A percentile compares a stretch with the other conserved stretches of the same genome.
Conservation (phyloP, 2,113 vertebrate species). For the Salminus brasiliensis region DNA sequence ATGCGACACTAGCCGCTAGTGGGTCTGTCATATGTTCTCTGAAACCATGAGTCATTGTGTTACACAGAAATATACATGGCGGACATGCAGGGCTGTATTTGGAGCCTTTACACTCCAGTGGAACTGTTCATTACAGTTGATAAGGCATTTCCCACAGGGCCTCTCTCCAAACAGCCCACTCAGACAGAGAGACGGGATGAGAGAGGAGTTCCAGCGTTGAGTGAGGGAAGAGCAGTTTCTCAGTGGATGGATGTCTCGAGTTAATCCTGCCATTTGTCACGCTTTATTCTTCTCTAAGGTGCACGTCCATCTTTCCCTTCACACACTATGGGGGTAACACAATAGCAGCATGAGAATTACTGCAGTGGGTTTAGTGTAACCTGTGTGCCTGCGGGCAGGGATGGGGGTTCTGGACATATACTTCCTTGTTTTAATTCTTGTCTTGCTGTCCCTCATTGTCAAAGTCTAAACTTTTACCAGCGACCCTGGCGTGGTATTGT, state of each 20-base stretch:
- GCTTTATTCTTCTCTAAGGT: constrained; percentile 70
- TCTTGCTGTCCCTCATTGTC: neutral
- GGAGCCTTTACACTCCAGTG: constrained; percentile 7
- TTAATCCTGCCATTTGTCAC: constrained; percentile 71
- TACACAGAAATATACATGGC: too few species aligned
- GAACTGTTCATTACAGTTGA: constrained; percentile 8
- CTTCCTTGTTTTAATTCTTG: neutral
- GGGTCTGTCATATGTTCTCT: too few species aligned
- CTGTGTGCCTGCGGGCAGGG: neutral
- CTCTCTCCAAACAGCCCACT: neutral
- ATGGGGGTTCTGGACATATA: neutral
- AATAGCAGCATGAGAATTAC: constrained; percentile 57
- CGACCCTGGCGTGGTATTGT: too few species aligned
- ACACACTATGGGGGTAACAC: constrained; percentile 53
- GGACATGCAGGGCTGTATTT: neutral
- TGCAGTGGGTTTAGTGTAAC: constrained; percentile 62
- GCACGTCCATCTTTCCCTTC: constrained; percentile 26
- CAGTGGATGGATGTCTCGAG: constrained; percentile 60
- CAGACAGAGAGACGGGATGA: too few species aligned
- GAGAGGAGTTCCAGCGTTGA: constrained; percentile 21
- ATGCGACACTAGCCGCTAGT: too few species aligned
- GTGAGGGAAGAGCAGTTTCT: constrained; percentile 56
- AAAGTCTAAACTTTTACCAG: too few species aligned
- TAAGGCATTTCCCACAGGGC: constrained; percentile 29
- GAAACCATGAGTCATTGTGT: too few species aligned